A percentile compares a stretch with the other conserved stretches of the same genome.
Conservation (phyloP, 2,797 vertebrate genomes). For the Coluber constrictor region DNA sequence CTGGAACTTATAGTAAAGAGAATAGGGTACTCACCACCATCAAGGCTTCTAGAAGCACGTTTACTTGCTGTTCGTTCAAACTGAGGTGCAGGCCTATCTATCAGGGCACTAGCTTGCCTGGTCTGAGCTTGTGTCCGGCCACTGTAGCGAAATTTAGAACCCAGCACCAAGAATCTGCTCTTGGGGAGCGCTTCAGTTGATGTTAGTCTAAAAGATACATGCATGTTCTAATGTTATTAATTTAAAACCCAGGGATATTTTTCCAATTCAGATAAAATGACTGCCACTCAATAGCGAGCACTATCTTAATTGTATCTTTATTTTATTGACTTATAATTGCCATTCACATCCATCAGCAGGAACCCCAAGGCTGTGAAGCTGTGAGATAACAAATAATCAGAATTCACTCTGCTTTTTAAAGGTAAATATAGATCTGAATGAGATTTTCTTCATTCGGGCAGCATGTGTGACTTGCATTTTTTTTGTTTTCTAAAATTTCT, state of each 20-base stretch:
- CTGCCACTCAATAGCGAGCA: neutral
- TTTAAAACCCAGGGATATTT: neutral
- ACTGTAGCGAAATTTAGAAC: slow-evolving; percentile 98
- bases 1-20: rapidly evolving
- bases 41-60: slow-evolving; percentile 89
- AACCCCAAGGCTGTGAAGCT: neutral
- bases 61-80: slow-evolving; percentile 95
- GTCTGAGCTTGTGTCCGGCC: slow-evolving; percentile 95
- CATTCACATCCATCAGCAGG: neutral
- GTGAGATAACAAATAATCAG: neutral
- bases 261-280: neutral
- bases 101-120: slow-evolving; percentile 91
- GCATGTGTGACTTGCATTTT: neutral
- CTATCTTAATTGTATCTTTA: neutral
- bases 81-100: slow-evolving; percentile 89
- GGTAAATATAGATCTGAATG: neutral
- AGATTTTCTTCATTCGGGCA: neutral
- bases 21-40: slow-evolving; percentile 80
- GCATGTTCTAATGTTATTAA: neutral
- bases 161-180: slow-evolving; percentile 88
- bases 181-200: slow-evolving; percentile 93
- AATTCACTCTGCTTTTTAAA: neutral
- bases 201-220: slow-evolving; percentile 77
- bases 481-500: neutral
- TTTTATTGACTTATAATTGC: neutral